Base-by-base conservation (phyloP, 2,113 vertebrate species). In the Tauraco erythrolophus region DNA sequence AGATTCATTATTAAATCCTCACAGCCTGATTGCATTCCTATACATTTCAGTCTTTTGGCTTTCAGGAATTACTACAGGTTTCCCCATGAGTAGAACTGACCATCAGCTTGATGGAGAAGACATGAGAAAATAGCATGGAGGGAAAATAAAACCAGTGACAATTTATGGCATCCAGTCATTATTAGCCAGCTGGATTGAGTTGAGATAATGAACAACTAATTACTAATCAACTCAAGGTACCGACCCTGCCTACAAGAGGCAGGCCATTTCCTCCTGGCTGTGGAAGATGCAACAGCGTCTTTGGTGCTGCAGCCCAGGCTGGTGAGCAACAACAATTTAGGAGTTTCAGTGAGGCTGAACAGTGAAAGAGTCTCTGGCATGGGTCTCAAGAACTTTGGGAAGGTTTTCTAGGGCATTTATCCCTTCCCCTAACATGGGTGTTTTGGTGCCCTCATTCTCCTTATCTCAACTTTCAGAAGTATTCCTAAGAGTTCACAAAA, bases 1-100 rank as follows among this genome's bases (percentile, higher is more conserved):
- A 84, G 82, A 62, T 87, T 62, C 41, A 45, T 48, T 80, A 66
- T 51, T 72, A 56, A 90, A 92, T 86, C 53, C 24, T 91, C 72
- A 48, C 0, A 4, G 35, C 64, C 56, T 41, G 21, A 81, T 60
- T 94, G 31, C 21, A 57, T 25, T 84, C 33, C 48, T 54, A 0
- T 43, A 57, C 51, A 35, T 51, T 31, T 74, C 15, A 86, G 19
- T 77, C 46, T 54, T 95, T 58, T 39, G 19, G 2, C 28, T 87
- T 81, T 54, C 43, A 24, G 5, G 23, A 85, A 58, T 76, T 90
- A 53, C 45, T 90, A 9, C 33, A 53, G 21, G 37, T 62, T 92
- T 92, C 54, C 57, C 16, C 13, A 10, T 14, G 11, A 65, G n/a
- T 33, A 72, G 56, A 89, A 43, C 16, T 78, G 48, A 56, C 27